Percentiles rank a stretch among this genome's conserved stretches.
Conservation (phyloP, 2,113 vertebrate genomes). For the Psilopsiagon aymara region DNA sequence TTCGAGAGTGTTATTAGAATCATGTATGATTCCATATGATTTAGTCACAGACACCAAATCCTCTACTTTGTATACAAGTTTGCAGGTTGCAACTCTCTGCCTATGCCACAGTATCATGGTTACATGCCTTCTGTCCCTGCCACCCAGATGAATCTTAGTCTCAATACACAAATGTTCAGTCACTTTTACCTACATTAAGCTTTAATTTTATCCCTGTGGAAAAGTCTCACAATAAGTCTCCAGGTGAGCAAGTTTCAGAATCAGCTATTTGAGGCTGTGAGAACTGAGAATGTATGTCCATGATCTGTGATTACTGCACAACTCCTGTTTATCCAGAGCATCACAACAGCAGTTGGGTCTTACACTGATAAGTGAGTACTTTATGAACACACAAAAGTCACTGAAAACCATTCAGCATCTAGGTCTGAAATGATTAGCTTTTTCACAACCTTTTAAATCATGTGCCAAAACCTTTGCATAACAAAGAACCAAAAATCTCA, state of each 20-base stretch:
- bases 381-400: neutral
- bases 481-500: neutral
- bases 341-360: rapidly evolving
- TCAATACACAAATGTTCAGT: neutral
- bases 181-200: neutral
- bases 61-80: neutral
- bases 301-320: neutral
- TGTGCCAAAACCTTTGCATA: neutral
- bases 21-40: neutral
- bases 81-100: neutral
- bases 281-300: neutral
- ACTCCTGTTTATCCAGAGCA: neutral
- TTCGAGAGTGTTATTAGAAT: neutral
- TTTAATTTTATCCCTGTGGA: neutral
- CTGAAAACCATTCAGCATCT: neutral
- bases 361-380: rapidly evolving
- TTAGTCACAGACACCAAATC: neutral
- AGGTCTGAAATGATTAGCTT: neutral
- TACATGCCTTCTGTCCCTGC: neutral
- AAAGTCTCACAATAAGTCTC: neutral
- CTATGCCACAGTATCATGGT: neutral
- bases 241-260: neutral
- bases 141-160: neutral
- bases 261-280: neutral
- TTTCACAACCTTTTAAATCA: neutral